Evolutionary conservation across 2,888 invertebrate species (phyloP), one percentile per base, ranked within the genome.

Genomic region (Neocrepidodera transversa): DNA sequence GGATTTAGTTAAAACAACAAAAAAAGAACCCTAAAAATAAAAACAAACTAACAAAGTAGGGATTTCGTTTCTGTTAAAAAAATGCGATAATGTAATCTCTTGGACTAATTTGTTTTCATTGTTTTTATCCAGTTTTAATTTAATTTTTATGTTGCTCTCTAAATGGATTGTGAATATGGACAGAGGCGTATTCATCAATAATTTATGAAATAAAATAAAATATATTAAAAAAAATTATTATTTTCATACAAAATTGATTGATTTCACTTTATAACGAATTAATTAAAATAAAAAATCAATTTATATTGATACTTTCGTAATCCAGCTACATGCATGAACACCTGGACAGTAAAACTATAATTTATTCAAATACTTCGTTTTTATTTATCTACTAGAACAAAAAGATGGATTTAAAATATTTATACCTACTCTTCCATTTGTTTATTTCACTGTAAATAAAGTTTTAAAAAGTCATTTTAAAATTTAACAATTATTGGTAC

Each of bases 91-190:
- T n/a, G 17, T 38, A 38, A 38, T 38, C 38, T 38, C 38, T 38
- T 10, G 16, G 13, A 17, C 38, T 38, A 38, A 38, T 38, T 38
- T 38, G 17, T 38, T 38, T 38, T 17, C 38, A 38, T 38, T 38
- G 38, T 38, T 38, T 38, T 38, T 38, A 38, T 38, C 17, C 38
- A 2, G 16, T 38, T 38, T 38, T 38, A 38, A 38, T 38, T 38
- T 38, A 38, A 16, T 38, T 38, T 38, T 38, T 17, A 17, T 38
- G 38, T n/a, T 38, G 38, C 13, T 28, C 10, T 28, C 28, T 8
- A 28, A 28, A 28, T 28, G 28, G 28, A 28, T 8, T 28, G 28
- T 28, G 28, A 8, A 2, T 10, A 8, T 8, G 6, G 28, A 10
- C 28, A 28, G 6, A 10, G 28, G 10, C 28, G 28, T 28, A 28